Base-by-base conservation (phyloP, 2,888 invertebrate genomes). In the Dynastes maya region DNA sequence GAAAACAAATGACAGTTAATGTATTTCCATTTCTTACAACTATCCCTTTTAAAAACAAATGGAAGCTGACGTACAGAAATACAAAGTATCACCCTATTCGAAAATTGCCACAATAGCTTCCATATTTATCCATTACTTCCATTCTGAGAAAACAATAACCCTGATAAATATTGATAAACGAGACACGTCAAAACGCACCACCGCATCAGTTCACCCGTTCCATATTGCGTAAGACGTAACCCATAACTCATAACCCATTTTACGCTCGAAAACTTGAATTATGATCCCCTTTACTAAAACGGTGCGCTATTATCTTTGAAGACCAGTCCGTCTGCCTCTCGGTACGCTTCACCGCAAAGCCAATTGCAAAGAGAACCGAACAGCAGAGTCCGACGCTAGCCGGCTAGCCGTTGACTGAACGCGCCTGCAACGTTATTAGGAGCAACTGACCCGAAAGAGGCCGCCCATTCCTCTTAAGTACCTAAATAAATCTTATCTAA, bases 401-500 rank as follows among this genome's bases (percentile, higher is more conserved):
- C 55, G 55, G 16, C 55, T 27, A 32, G 29, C 63, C 63, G 63
- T 27, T 63, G 29, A 63, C 27, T 63, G 63, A 63, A 51, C 29
- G 68, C 40, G 68, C 40, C 51, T 68, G 68, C 68, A 68, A 68
- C 51, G 68, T 68, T 68, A 68, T 68, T 68, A 68, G 68, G 49
- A 68, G n/a, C 68, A 68, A 68, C 51, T 68, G 51, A 68, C 68
- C 68, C 51, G 68, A 68, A 68, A 68, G 51, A 49, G 51, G 27
- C 51, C 65, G 40, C 16, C 40, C 40, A 11, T 29, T 49, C 68
- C n/a, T 51, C 68, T 29, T 68, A 51, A 68, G 68, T 51, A 68
- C 68, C 68, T 68, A 68, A 68, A 68, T 68, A 68, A 68, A 51
- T 68, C 68, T 68, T 68, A 68, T 68, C 68, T 68, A 68, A 68